Percentiles rank a stretch among this genome's conserved stretches.
These are phyloP conservation scores for Amblyopsis hoosieri DNA, from an alignment of 2,797 vertebrate species.

Conservation along the genomic window DNA sequence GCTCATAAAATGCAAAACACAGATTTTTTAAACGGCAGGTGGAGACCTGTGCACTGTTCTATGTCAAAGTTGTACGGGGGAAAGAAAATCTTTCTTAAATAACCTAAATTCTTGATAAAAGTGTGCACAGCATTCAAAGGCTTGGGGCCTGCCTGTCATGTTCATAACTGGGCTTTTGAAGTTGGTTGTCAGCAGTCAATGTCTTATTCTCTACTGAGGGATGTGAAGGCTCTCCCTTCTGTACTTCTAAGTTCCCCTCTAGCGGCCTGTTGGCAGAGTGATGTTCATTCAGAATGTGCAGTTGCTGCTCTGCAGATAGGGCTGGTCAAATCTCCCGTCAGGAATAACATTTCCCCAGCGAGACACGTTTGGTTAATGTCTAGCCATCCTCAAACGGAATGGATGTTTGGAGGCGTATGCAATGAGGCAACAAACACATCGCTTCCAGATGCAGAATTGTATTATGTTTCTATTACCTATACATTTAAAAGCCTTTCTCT, in stretches of 20 bases:
- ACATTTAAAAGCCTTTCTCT: conserved; percentile 17
- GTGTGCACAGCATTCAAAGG: conserved; percentile 70
- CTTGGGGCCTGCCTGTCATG: conserved; percentile 70
- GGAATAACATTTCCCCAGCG: conserved; percentile 56
- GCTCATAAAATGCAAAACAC: conserved; percentile 66
- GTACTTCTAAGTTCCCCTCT: conserved; percentile 78
- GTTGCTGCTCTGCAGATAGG: conserved; percentile 75
- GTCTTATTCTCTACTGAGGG: conserved; percentile 72
- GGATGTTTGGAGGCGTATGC: conserved; percentile 49
- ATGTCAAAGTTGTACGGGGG: conserved; percentile 62
- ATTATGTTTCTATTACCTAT: conserved; percentile 37
- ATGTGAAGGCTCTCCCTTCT: conserved; percentile 56
- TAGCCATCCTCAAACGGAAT: conserved; percentile 64
- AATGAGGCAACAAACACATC: conserved; percentile 47
- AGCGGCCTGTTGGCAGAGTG: conserved; percentile 63
- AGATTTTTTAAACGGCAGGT: conserved; percentile 65
- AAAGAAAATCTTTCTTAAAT: conserved; percentile 68
- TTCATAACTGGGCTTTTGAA: conserved; percentile 77
- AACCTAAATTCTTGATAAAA: conserved; percentile 73
- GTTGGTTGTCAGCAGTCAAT: conserved; percentile 68
- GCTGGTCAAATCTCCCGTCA: conserved; percentile 64
- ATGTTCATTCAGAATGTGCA: conserved; percentile 67
- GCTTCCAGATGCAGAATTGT: conserved; percentile 39
- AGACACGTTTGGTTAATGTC: conserved; percentile 60
- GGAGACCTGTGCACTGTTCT: conserved; percentile 57